Base-by-base conservation (phyloP, 2,797 vertebrate species). In the Amphiprion clarkii region DNA sequence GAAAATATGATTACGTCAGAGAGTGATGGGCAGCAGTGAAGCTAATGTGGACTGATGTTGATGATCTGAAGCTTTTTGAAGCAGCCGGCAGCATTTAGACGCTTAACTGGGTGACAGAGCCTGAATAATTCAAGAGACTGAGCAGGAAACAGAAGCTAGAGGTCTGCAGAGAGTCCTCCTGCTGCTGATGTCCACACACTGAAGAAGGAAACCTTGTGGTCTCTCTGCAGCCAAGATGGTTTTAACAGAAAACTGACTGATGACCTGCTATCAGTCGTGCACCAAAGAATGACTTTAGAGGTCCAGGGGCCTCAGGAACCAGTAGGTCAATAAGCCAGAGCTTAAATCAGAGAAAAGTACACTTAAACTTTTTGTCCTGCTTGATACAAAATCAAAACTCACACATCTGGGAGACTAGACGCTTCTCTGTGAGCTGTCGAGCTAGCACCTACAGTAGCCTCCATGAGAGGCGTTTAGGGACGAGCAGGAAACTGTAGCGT, bases 21-120 rank as follows among this genome's bases (percentile, higher is more conserved):
- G 84, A 78, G 56, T 19, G 77, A 84, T 73, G 67, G 77, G 55
- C 58, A 40, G 48, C 59, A 60, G 39, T 25, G 54, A 64, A 10
- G 74, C 77, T 83, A 86, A 86, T 31, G 12, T 29, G 67, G 74
- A 84, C 65, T 59, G 79, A 89, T 87, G 82, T 46, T 79, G 74
- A 85, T 77, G 78, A 79, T 29, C 54, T 36, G 64, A 85, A 84
- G 85, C 74, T 87, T 76, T 87, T 57, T 72, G 65, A 66, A 67
- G 74, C 51, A 31, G 74, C 53, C 29, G 65, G 74, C 46, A 31
- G 71, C 53, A 33, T 64, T 81, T 77, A 67, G 72, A 79, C 55
- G 40, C 81, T 75, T 64, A 49, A 68, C 39, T 66, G 74, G 19
- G 72, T 4, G 71, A 58, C 51, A 54, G 63, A 33, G 55, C n/a